These are phyloP conservation scores for Arbacia lixula DNA, from an alignment of 53 echinoderm and acorn worm genomes.

Conservation along the genomic window DNA sequence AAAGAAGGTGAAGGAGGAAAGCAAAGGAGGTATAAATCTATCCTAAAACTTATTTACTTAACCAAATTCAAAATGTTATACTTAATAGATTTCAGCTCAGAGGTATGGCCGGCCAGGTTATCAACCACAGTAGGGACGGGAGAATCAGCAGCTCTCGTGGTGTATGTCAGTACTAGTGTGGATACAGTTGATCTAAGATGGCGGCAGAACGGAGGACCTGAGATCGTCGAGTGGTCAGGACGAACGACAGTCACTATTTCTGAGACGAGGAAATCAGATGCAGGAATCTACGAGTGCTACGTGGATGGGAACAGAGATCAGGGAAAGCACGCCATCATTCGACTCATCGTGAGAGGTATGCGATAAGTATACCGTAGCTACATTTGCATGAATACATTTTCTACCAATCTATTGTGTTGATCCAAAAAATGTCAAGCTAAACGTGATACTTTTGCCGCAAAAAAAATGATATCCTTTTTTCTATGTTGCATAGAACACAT, in stretches of 20 bases:
- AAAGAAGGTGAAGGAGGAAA: too few relatives aligned
- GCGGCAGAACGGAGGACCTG: constrained; percentile 38
- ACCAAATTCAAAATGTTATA: too few relatives aligned
- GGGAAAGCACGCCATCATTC: constrained; percentile 56
- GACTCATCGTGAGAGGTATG: constrained; percentile 60
- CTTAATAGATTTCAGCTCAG: constrained; percentile 12
- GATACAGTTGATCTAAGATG: constrained; percentile 23
- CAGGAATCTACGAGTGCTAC: constrained; percentile 62
- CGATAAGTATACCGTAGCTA: too few relatives aligned
- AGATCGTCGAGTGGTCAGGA: constrained; percentile 17
- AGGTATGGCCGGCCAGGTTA: constrained; percentile 19
- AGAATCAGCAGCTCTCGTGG: not conserved
- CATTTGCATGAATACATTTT: too few relatives aligned
- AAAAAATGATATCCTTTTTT: too few relatives aligned
- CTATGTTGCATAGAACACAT: too few relatives aligned
- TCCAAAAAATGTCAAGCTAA: too few relatives aligned
- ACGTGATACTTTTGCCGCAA: too few relatives aligned
- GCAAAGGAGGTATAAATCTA: too few relatives aligned
- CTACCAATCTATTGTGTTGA: too few relatives aligned
- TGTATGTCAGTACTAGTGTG: not conserved
- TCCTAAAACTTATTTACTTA: too few relatives aligned
- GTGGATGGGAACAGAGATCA: constrained; percentile 23
- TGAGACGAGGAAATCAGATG: constrained; percentile 54
- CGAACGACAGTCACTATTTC: not conserved
- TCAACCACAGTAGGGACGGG: constrained; percentile 18